These are phyloP conservation scores for Metridium senile DNA, from an alignment of 92 coral and sea anemone genomes.

Conservation along the genomic window DNA sequence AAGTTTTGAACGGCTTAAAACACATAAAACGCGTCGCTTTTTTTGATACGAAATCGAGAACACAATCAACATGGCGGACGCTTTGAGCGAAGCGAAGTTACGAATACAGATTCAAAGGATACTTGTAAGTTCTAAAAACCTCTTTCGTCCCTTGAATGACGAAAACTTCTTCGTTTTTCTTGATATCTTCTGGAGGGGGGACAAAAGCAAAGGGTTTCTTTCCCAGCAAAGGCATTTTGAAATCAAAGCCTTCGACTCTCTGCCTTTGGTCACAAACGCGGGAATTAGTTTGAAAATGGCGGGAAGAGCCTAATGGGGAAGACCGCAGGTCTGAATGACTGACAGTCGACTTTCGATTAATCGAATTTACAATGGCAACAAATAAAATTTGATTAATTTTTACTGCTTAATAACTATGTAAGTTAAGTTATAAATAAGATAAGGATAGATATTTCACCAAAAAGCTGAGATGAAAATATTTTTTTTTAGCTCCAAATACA, in stretches of 20 bases:
- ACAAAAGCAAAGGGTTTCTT: slow-evolving; percentile 63
- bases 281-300: slow-evolving; percentile 83
- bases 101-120: slow-evolving; percentile 58
- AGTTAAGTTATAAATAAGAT: too few species aligned
- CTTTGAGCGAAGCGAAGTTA: slow-evolving; percentile 4
- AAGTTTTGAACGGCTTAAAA: neutral
- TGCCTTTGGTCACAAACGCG: slow-evolving; percentile 28
- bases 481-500: too few species aligned
- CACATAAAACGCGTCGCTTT: neutral
- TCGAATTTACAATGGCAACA: neutral
- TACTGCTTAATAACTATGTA: too few species aligned
- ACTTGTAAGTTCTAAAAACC: slow-evolving; percentile 90
- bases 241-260: slow-evolving; percentile 4
- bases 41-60: neutral
- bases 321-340: slow-evolving; percentile 12
- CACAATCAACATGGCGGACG: slow-evolving; percentile 24
- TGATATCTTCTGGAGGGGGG: slow-evolving; percentile 73
- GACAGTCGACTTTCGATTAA: neutral
- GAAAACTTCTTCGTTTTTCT: slow-evolving; percentile 81
- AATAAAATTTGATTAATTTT: neutral
- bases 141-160: slow-evolving; percentile 86
- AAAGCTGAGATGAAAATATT: too few species aligned
- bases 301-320: slow-evolving; percentile 71
- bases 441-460: too few species aligned
- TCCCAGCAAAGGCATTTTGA: slow-evolving; percentile 80